Evolutionary conservation across 2,888 invertebrate genomes (phyloP), one percentile per base, ranked within the genome.

Genomic region (Caenorhabditis angaria): DNA sequence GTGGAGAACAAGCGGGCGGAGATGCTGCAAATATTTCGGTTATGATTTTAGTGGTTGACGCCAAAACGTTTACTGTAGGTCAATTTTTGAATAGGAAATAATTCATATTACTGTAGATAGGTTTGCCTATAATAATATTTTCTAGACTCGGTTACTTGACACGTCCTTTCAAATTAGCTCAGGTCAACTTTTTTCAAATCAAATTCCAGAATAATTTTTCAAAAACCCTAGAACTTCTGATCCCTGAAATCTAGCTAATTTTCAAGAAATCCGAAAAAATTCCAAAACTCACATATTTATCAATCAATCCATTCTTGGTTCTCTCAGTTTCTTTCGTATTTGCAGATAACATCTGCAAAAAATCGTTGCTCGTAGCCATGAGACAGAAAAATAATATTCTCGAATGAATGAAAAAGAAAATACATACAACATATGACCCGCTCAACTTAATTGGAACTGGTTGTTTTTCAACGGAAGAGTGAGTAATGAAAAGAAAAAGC

Each of bases 1-100:
- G 64, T 81, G 81, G 18, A 81, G 68, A 25, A 73, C 67, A 3
- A 76, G 51, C 3, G 81, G 57, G 3, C 81, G 76, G 2, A 80
- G 63, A 20, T 70, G 67, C 81, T 81, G 69, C 27, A 78, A 75
- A 35, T 10, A 35, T n/a, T n/a, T n/a, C n/a, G n/a, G n/a, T n/a
- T n/a, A n/a, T n/a, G n/a, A n/a, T n/a, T n/a, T n/a, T n/a, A n/a
- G n/a, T n/a, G n/a, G n/a, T n/a, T n/a, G n/a, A n/a, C n/a, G n/a
- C n/a, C n/a, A n/a, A n/a, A n/a, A n/a, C n/a, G n/a, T n/a, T n/a
- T n/a, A n/a, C n/a, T n/a, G n/a, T n/a, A n/a, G n/a, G n/a, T n/a
- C 35, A 14, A 35, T 35, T 10, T 8, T 48, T 48, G n/a, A 48
- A 48, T 48, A n/a, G 8, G 35, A 6, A 10, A 6, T 35, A 35